Evolutionary conservation across 1,140 invertebrate genomes (phyloP), one percentile per base, ranked within the genome.

Genomic region (Alviniconcha marisindica): DNA sequence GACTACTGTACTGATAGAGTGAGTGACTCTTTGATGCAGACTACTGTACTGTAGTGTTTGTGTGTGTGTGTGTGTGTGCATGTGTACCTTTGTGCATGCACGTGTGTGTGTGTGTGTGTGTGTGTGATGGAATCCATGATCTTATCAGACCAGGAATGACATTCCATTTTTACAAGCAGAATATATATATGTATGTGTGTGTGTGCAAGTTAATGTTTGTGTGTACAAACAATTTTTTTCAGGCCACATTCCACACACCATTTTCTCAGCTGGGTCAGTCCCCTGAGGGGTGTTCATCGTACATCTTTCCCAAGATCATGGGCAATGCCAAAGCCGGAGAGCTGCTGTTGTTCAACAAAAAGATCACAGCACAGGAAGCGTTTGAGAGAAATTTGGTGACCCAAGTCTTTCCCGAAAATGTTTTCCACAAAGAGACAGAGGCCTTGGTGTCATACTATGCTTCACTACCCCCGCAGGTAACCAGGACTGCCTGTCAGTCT

Each of bases 201-300:
- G 42, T 18, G 21, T 56, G 51, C 56, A 24, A 51, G 31, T 80
- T 10, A 77, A 21, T 71, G 15, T 38, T 71, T 21, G 7, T 80
- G 12, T 83, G 56, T 82, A 4, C 5, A 38, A 21, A 44, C 18
- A 21, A 74, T 84, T 14, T 83, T n/a, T 38, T 76, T 83, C 87
- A 97, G 96, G 96, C 97, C 24, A 96, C 95, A 86, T 98, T 99
- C 91, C 94, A 95, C 81, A 97, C 97, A 81, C 97, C 98, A 74
- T 98, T 99, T 92, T 94, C 96, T 44, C 93, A 94, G 84, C 92
- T 98, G 42, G 97, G 97, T 33, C 93, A 98, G 78, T 95, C 95
- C 81, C 95, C 96, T 21, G 97, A 99, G 94, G 97, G 96, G 24
- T 95, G 97, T 90, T 97, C 97, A 12, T 95, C 96, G 18, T 96